Conservation (phyloP, 2,888 invertebrate species). For the Drosophila setosimentum region DNA sequence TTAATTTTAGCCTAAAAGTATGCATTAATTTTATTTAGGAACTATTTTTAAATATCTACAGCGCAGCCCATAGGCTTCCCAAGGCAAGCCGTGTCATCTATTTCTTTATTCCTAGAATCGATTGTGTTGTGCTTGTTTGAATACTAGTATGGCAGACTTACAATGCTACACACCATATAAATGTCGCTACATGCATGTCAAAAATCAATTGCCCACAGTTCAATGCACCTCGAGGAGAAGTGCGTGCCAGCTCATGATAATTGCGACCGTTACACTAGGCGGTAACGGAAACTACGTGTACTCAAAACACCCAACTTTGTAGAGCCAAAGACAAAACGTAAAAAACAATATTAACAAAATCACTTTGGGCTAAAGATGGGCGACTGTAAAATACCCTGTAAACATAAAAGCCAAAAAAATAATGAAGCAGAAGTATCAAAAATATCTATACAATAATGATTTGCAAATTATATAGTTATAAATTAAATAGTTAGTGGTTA, state of each 20-base stretch:
- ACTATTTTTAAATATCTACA: not conserved
- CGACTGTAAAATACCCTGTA: conserved; percentile 10
- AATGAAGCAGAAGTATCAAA: not conserved
- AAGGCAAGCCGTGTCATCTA: too few species aligned
- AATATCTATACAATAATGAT: not conserved
- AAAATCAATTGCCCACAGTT: conserved; percentile 74
- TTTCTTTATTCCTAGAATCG: conserved; percentile 2
- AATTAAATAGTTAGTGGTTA: too few species aligned
- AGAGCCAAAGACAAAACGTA: conserved; percentile 17
- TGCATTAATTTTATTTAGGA: not conserved
- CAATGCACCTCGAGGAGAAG: conserved; percentile 68
- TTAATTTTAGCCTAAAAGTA: conserved; percentile 12
- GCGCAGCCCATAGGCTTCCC: too few species aligned
- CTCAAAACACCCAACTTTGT: conserved; percentile 46
- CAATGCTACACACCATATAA: conserved; percentile 5
- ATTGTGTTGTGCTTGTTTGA: conserved; percentile 10
- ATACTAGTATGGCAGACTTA: not conserved
- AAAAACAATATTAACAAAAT: conserved; percentile 30
- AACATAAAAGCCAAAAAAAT: not conserved
- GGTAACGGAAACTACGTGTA: conserved; percentile 52
- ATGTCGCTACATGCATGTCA: conserved; percentile 42
- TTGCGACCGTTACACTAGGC: conserved; percentile 68
- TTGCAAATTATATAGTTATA: too few species aligned
- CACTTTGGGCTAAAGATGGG: too few species aligned
- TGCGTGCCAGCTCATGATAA: conserved; percentile 74